Conservation (phyloP, 2,888 invertebrate species). For the Acrocyrtus sp. region DNA sequence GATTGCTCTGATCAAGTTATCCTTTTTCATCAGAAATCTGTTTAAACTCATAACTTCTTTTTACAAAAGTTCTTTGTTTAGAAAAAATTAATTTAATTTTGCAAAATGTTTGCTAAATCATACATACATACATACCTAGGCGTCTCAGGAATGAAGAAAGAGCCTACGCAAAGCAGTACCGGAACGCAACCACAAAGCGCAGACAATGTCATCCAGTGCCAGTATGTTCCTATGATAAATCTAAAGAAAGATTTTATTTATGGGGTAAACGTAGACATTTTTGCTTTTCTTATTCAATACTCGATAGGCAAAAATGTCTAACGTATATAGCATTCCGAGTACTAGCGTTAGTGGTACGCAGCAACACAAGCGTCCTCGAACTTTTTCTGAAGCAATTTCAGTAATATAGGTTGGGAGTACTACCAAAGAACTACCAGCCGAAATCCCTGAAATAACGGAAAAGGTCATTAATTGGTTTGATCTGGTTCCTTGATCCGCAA, state of each 20-base stretch:
- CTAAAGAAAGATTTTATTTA: too few relatives aligned
- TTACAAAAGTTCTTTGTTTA: not conserved
- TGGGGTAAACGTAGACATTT: too few relatives aligned
- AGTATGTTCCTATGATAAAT: slow-evolving; percentile 73
- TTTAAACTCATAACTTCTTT: not conserved
- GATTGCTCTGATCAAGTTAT: not conserved
- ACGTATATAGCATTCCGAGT: slow-evolving; percentile 41
- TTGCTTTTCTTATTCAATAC: too few relatives aligned
- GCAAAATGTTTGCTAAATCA: not conserved
- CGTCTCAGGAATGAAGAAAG: slow-evolving; percentile 24
- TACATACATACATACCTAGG: slow-evolving; percentile 9
- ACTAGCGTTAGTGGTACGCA: slow-evolving; percentile 34
- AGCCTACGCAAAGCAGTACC: slow-evolving; percentile 4
- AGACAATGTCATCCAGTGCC: slow-evolving; percentile 67
- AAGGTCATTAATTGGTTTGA: not conserved
- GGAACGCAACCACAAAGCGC: slow-evolving; percentile 28
- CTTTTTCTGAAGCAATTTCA: slow-evolving; percentile 85
- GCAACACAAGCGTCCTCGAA: slow-evolving; percentile 74
- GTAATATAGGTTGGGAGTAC: slow-evolving; percentile 85
- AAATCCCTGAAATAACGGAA: slow-evolving; percentile 77
- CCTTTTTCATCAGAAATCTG: slow-evolving; percentile 6
- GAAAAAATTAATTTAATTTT: too few relatives aligned
- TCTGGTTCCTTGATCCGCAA: not conserved
- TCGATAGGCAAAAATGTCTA: too few relatives aligned
- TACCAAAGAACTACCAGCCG: slow-evolving; percentile 83